These are phyloP conservation scores for Agrotis segetum DNA, from an alignment of 2,888 invertebrate species.

Conservation along the genomic window DNA sequence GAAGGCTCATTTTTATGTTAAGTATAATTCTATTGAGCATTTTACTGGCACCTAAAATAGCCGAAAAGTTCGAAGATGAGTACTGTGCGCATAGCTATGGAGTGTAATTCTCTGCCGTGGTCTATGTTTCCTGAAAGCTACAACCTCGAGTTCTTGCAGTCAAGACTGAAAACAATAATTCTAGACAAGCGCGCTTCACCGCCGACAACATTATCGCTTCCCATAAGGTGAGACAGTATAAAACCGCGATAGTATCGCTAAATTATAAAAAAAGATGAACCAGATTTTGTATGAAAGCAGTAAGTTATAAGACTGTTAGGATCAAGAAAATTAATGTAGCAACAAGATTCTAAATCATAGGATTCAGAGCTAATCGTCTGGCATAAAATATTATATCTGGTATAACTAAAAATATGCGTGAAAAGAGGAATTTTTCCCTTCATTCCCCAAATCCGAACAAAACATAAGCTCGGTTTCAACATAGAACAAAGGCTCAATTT, in stretches of 20 bases:
- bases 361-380: conserved; percentile 3
- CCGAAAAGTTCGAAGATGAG: not conserved
- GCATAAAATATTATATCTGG: conserved; percentile 26
- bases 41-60: not conserved
- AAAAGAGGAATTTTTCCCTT: conserved; percentile 6
- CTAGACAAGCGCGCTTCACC: too few species aligned
- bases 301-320: conserved; percentile 21
- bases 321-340: conserved; percentile 24
- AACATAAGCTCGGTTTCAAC: conserved; percentile 20
- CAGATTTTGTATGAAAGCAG: not conserved
- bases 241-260: too few species aligned
- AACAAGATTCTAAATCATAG: conserved; percentile 42
- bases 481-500: conserved; percentile 41
- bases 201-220: too few species aligned
- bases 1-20: conserved; percentile 13
- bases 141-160: too few species aligned
- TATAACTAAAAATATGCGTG: conserved; percentile 10
- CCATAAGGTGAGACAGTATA: too few species aligned
- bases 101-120: too few species aligned
- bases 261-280: not conserved
- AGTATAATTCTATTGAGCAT: conserved; percentile 18
- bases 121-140: too few species aligned
- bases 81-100: too few species aligned
- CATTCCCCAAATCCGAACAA: conserved; percentile 13
- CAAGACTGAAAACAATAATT: too few species aligned